Percentiles rank a stretch among this genome's conserved stretches.
These are phyloP conservation scores for Tholera decimalis DNA, from an alignment of 2,888 invertebrate genomes.

Conservation along the genomic window DNA sequence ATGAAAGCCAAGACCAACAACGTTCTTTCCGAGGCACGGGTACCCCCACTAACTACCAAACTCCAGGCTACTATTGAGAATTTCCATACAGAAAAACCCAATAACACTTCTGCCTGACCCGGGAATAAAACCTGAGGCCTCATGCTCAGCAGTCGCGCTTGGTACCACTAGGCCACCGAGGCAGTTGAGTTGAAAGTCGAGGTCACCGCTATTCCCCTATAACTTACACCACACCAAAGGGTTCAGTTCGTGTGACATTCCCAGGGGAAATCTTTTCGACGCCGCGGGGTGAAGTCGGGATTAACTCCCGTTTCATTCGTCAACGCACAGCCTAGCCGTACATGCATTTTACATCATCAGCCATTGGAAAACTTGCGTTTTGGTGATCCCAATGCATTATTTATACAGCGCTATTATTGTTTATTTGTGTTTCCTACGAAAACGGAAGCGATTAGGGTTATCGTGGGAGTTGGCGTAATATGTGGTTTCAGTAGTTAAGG, in stretches of 20 bases:
- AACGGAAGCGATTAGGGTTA: constrained; percentile 48
- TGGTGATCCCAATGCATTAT: constrained; percentile 65
- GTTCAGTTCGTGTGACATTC: constrained; percentile 74
- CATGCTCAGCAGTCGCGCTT: no score
- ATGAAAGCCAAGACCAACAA: no score
- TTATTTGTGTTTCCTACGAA: constrained; percentile 39
- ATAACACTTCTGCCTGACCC: no score
- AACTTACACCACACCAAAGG: constrained; percentile 65
- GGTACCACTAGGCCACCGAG: no score
- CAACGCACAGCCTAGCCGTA: constrained; percentile 75
- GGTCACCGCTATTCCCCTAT: constrained; percentile 29
- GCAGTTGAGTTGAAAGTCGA: no score
- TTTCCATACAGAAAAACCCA: no score
- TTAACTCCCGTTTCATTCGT: constrained; percentile 88
- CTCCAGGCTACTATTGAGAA: no score
- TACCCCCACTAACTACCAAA: no score
- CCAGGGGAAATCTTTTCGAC: constrained; percentile 88
- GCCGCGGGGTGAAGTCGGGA: constrained; percentile 83
- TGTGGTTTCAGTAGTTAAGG: background rate
- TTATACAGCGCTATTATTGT: constrained; percentile 58
- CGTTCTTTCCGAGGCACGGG: no score
- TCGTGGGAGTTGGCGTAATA: constrained; percentile 6
- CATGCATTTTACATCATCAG: constrained; percentile 83
- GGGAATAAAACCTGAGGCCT: no score
- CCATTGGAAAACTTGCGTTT: constrained; percentile 61